Percentiles rank a stretch among this genome's conserved stretches.
Conservation (phyloP, 2,888 invertebrate genomes). For the Drosophila neonasuta region DNA sequence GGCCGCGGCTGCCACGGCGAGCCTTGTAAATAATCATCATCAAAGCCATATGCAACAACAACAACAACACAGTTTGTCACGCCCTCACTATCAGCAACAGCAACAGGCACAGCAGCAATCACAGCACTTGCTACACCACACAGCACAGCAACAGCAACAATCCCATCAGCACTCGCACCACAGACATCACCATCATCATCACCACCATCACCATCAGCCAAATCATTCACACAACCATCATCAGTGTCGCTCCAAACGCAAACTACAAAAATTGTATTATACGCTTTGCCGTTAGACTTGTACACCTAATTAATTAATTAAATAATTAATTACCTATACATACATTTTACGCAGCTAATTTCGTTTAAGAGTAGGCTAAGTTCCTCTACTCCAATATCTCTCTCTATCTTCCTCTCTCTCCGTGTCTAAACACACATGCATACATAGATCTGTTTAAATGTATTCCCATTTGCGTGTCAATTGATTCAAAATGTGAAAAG, state of each 20-base stretch:
- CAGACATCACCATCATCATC: slow-evolving; percentile 47
- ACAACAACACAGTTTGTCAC: slow-evolving; percentile 40
- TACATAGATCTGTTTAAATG: slow-evolving; percentile 7
- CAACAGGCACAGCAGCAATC: slow-evolving; percentile 36
- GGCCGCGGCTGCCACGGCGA: slow-evolving; percentile 53
- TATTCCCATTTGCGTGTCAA: slow-evolving; percentile 40
- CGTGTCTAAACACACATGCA: slow-evolving; percentile 15
- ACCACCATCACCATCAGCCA: slow-evolving; percentile 67
- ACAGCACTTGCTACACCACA: slow-evolving; percentile 47
- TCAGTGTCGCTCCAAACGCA: slow-evolving; percentile 81
- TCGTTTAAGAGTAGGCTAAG: slow-evolving; percentile 53
- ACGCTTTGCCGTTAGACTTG: slow-evolving; percentile 81
- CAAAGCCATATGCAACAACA: slow-evolving; percentile 73
- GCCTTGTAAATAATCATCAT: slow-evolving; percentile 79
- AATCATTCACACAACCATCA: slow-evolving; percentile 73
- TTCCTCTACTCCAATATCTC: slow-evolving; percentile 25
- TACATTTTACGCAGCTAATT: slow-evolving; percentile 47
- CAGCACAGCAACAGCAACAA: slow-evolving; percentile 52
- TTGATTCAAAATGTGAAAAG: slow-evolving; percentile 32
- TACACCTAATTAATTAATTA: slow-evolving; percentile 45
- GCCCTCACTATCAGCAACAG: slow-evolving; percentile 34
- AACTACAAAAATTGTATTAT: slow-evolving; percentile 82
- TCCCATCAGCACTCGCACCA: slow-evolving; percentile 61
- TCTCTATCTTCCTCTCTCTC: slow-evolving; percentile 29
- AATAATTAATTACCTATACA: slow-evolving; percentile 35